Percentiles rank a stretch among this genome's conserved stretches.
Evolutionary conservation across 2,888 invertebrate species (phyloP).

Genomic region (Philopedon plagiatum): DNA sequence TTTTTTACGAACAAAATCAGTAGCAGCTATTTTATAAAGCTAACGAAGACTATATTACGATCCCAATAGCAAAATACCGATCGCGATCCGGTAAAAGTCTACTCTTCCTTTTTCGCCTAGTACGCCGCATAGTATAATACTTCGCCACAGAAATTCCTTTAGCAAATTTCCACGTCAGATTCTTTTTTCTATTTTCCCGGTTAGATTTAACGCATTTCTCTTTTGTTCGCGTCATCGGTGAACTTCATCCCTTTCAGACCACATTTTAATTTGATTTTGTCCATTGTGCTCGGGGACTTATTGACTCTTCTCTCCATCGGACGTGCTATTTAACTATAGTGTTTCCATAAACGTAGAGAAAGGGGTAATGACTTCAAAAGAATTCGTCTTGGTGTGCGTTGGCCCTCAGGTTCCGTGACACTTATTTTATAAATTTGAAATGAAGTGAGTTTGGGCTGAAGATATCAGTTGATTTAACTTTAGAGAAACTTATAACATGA

Average conservation of each 20-base stretch:
- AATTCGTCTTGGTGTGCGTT: too few relatives aligned
- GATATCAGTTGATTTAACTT: too few relatives aligned
- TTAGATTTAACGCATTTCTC: slow-evolving; percentile 33
- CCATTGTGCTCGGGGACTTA: slow-evolving; percentile 50
- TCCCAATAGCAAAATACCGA: slow-evolving; percentile 3
- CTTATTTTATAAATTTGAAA: too few relatives aligned
- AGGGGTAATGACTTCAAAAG: not conserved
- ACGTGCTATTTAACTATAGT: slow-evolving; percentile 46
- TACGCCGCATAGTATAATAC: slow-evolving; percentile 14
- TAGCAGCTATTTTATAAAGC: not conserved
- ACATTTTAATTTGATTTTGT: slow-evolving; percentile 52
- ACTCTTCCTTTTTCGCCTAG: not conserved
- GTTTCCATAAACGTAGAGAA: slow-evolving; percentile 3
- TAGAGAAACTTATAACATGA: too few relatives aligned
- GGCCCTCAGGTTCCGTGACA: too few relatives aligned
- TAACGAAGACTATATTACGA: not conserved
- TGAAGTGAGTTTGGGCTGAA: too few relatives aligned
- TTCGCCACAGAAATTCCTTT: slow-evolving; percentile 21
- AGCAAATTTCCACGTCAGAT: slow-evolving; percentile 28
- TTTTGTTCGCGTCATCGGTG: slow-evolving; percentile 36
- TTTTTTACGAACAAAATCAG: not conserved
- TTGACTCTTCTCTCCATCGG: slow-evolving; percentile 46
- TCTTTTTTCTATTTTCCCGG: slow-evolving; percentile 26
- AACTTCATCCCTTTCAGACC: slow-evolving; percentile 51
- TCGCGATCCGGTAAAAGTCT: not conserved